Evolutionary conservation across 2,888 invertebrate genomes (phyloP), one percentile per base, ranked within the genome.

Genomic region (Torymus tubicola): DNA sequence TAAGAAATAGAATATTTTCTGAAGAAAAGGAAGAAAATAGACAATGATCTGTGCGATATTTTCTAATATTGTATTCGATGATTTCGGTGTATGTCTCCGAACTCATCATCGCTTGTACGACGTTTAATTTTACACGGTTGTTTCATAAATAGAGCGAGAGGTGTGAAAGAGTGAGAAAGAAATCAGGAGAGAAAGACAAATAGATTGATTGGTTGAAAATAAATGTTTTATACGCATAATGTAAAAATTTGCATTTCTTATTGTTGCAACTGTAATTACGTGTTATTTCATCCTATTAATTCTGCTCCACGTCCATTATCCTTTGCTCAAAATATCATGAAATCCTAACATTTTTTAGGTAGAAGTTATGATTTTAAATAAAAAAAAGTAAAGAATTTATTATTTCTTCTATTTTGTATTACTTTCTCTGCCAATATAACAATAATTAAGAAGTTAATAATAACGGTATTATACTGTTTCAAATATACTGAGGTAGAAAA

Each of bases 211-310:
- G 84, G 83, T 84, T 85, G 83, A 84, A 83, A 84, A 86, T 87
- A 87, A 86, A 87, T 86, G 85, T 88, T 87, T 87, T 87, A 86
- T 86, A 86, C 84, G 84, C 82, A 85, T 84, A 84, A 84, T 85
- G 87, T 86, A 85, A 84, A 86, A 80, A 85, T 81, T 84, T 87
- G 85, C 85, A 84, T 52, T 76, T 77, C 74, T 77, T 80, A 77
- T 69, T 77, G 60, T 73, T 75, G 73, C 72, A 76, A 24, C 55
- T 21, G 65, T 65, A 70, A 65, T 55, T 16, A 42, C 4, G 71
- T 72, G 13, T 78, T 42, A 16, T 21, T 72, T 53, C 14, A n/a
- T 53, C 14, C 55, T 55, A 57, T 42, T 2, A 42, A 18, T 16
- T 11, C 24, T 14, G 18, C 10, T 42, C 4, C 14, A 60, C 61